phyloP scores from a whole-genome alignment of 2,888 invertebrate genomes.

The Pterostichus niger region DNA sequence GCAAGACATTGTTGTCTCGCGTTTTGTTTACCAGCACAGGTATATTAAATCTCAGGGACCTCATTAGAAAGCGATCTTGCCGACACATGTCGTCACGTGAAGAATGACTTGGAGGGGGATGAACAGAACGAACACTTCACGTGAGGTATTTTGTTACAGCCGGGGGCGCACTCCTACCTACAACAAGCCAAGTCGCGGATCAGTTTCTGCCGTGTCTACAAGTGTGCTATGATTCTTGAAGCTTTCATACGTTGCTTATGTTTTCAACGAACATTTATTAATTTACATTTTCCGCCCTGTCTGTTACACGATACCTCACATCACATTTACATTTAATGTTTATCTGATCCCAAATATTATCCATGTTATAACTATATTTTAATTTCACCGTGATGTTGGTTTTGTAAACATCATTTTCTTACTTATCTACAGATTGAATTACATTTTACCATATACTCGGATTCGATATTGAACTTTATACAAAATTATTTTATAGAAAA shows the following conservation, averaged over 20 bases:
- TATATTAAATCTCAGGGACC: conserved; percentile 56
- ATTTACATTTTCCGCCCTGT: conserved; percentile 5
- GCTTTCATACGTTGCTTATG: background rate
- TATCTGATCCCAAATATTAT: background rate
- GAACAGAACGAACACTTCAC: conserved; percentile 20
- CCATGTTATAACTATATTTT: conserved; percentile 42
- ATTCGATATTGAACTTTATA: too few species aligned
- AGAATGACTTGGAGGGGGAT: conserved; percentile 3
- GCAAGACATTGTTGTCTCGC: conserved; percentile 30
- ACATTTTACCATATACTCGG: background rate
- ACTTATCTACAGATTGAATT: conserved; percentile 10
- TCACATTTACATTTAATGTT: conserved; percentile 31
- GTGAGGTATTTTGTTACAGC: conserved; percentile 45
- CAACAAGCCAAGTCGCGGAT: background rate
- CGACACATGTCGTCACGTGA: conserved; percentile 54
- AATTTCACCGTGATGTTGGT: conserved; percentile 5
- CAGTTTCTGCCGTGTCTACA: conserved; percentile 36
- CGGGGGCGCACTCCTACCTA: conserved; percentile 4
- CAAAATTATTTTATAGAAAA: too few species aligned
- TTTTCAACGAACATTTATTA: conserved; percentile 25
- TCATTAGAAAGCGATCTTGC: conserved; percentile 57
- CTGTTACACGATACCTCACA: conserved; percentile 28
- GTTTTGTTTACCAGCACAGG: conserved; percentile 44
- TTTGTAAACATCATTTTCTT: background rate
- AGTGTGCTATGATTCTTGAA: conserved; percentile 40